These are phyloP conservation scores for Rattus norvegicus DNA, from an alignment of 2,113 vertebrate genomes.

Conservation along the genomic window DNA sequence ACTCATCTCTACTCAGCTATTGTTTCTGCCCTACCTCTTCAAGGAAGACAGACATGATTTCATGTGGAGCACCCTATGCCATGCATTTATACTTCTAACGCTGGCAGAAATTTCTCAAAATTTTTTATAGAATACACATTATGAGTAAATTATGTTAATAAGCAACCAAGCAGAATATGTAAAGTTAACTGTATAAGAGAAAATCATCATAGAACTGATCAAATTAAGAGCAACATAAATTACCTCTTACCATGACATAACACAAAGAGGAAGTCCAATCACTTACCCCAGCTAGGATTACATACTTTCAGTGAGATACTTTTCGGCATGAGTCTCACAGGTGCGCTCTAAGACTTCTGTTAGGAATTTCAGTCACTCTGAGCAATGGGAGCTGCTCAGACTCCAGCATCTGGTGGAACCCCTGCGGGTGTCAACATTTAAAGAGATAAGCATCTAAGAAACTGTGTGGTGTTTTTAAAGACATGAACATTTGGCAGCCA, in stretches of 20 bases:
- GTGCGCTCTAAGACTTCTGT: not conserved
- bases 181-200: constrained; percentile 30
- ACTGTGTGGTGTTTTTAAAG: not conserved
- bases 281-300: constrained; percentile 47
- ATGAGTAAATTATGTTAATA: not conserved
- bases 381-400: constrained; percentile 62
- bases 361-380: constrained; percentile 59
- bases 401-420: constrained; percentile 56
- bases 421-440: constrained; percentile 53
- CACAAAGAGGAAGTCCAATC: not conserved
- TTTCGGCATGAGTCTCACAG: constrained; percentile 57
- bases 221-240: constrained; percentile 42
- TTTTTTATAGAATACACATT: not conserved
- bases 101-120: not conserved
- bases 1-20: not conserved
- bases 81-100: not conserved
- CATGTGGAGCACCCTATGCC: not conserved
- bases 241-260: not conserved
- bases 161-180: not conserved
- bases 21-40: not conserved
- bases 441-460: not conserved
- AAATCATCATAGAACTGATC: constrained; percentile 5
- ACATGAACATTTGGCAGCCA: constrained; percentile 45
- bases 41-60: not conserved
- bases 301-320: constrained; percentile 58